These are phyloP conservation scores for Eupithecia vulgata DNA, from an alignment of 2,888 invertebrate genomes.

Conservation along the genomic window DNA sequence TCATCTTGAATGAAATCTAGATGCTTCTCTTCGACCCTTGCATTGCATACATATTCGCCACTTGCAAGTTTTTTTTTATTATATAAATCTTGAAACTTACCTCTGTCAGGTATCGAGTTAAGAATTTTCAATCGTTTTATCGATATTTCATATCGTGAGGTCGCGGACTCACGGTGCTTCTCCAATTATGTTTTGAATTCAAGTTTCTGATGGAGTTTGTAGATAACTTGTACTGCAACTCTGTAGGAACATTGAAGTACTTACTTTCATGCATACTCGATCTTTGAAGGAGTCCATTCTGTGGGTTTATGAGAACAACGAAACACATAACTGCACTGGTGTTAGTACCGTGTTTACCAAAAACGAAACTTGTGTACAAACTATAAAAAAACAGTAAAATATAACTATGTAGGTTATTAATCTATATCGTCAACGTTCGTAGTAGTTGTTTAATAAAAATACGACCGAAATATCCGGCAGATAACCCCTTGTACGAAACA, in stretches of 20 bases:
- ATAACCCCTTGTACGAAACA: slow-evolving; percentile 14
- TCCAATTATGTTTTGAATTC: slow-evolving; percentile 35
- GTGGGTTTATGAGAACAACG: background rate
- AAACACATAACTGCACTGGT: background rate
- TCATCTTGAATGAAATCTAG: slow-evolving; percentile 3
- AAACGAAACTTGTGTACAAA: background rate
- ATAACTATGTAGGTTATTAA: background rate
- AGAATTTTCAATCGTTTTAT: slow-evolving; percentile 53
- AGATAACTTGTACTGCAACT: slow-evolving; percentile 20
- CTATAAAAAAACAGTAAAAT: background rate
- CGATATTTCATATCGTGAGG: slow-evolving; percentile 50
- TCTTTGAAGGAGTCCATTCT: background rate
- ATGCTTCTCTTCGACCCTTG: slow-evolving; percentile 12
- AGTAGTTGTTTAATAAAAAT: slow-evolving; percentile 5
- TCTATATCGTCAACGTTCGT: background rate
- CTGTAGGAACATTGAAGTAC: slow-evolving; percentile 10
- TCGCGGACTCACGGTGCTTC: slow-evolving; percentile 36
- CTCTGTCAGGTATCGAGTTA: slow-evolving; percentile 50
- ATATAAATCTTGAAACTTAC: slow-evolving; percentile 47
- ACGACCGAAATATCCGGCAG: background rate
- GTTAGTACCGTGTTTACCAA: background rate
- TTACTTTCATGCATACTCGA: background rate
- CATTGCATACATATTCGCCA: slow-evolving; percentile 33
- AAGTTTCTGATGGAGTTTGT: slow-evolving; percentile 31
- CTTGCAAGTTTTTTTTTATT: slow-evolving; percentile 51